These are phyloP conservation scores for Catharus ustulatus DNA, from an alignment of 2,797 vertebrate genomes.

Conservation along the genomic window DNA sequence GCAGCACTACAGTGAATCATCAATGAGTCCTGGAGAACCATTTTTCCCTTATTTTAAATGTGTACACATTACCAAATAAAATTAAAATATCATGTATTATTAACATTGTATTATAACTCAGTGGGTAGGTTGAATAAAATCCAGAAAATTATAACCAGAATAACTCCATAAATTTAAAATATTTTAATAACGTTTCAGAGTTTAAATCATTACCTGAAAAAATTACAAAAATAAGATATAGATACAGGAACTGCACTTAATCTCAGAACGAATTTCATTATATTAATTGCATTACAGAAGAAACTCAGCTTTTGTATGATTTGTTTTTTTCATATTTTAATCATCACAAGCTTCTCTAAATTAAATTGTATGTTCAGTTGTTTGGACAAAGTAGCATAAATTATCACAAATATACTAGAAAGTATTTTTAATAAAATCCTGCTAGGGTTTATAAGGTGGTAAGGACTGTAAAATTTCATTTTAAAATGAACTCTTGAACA, in stretches of 20 bases:
- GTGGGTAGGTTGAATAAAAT: neutral
- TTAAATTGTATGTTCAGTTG: neutral
- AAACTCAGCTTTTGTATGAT: neutral
- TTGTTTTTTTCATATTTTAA: neutral
- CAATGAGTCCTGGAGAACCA: neutral
- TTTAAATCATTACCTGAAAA: neutral
- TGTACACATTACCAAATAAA: neutral
- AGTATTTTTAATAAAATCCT: constrained; percentile 16
- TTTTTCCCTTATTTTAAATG: neutral
- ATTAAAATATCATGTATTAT: neutral
- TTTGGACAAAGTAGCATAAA: neutral
- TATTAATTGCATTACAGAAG: neutral
- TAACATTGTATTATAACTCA: neutral
- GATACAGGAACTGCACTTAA: neutral
- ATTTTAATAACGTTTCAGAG: neutral
- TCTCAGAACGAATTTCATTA: neutral
- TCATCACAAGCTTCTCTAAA: neutral
- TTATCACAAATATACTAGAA: neutral
- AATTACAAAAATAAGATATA: neutral
- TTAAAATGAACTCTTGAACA: neutral
- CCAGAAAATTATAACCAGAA: neutral
- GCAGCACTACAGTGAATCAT: constrained; percentile 4
- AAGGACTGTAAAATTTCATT: neutral
- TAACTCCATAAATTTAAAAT: neutral
- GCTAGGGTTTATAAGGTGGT: neutral